Evolutionary conservation across 92 coral and sea anemone genomes (phyloP), one percentile per base, ranked within the genome.

Genomic region (Palythoa caribaeorum): DNA sequence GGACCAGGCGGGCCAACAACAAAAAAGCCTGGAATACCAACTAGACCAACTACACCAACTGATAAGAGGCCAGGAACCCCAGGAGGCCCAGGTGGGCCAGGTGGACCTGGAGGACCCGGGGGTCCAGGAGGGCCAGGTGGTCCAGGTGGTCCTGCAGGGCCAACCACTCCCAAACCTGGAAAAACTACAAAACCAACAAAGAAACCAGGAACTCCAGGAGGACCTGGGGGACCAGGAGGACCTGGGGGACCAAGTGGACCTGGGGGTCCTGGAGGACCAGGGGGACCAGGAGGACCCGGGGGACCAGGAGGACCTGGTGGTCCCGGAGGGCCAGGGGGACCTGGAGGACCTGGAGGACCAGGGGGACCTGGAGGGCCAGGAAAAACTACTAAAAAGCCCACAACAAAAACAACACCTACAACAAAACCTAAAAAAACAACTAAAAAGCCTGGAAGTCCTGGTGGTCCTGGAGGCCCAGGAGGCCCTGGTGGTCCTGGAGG

Each of bases 391-490:
- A 65, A 65, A 20, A 65, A 20, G 71, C 28, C 71, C 4, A 17
- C 93, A 44, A 94, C 92, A 21, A 79, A 78, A 38, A 84, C 96
- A 55, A 93, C 93, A n/a, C 92, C 86, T 3, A 92, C 98, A 60
- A 95, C 98, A 6, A 85, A 77, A 15, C 96, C 96, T 3, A 87
- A 87, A 80, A 89, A 84, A 38, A 90, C 75, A 47, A 91, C 94
- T 10, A 91, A 91, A 60, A 76, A 89, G 13, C 95, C 95, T 19
- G 90, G 93, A 4, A 95, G 95, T 0, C 98, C 98, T 3, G 95
- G 96, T 14, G 98, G 97, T 10, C 96, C 98, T 35, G 96, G 93
- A 5, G 91, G 94, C 10, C 98, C 98, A 5, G 96, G 96, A 38
- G 97, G 97, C 8, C 87, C 98, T n/a, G 98, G 94, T 38, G 97